phyloP scores from a whole-genome alignment of 1,140 invertebrate species.

The Conus betulinus region DNA sequence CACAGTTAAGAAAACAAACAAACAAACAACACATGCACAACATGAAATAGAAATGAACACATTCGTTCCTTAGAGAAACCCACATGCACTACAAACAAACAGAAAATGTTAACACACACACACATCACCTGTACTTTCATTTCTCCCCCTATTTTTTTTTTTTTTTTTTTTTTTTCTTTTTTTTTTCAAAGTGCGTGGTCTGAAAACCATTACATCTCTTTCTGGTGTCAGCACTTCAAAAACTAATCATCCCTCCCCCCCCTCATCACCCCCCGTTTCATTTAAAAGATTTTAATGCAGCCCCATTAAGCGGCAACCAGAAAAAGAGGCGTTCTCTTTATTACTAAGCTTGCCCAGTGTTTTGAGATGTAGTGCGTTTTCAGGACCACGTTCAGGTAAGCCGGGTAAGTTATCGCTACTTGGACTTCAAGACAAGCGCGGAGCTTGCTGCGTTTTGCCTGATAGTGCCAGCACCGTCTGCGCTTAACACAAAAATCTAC shows the following conservation, averaged over 20 bases:
- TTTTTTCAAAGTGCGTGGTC: conserved; percentile 21
- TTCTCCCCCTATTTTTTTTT: background rate
- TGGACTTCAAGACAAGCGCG: background rate
- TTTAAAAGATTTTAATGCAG: background rate
- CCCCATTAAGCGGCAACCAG: too few species aligned
- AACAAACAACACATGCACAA: too few species aligned
- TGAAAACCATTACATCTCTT: conserved; percentile 24
- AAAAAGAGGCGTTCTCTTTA: too few species aligned
- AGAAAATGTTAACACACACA: background rate
- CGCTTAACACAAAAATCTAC: conserved; percentile 7
- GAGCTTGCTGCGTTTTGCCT: background rate
- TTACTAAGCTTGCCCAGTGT: background rate
- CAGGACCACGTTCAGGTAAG: conserved; percentile 36
- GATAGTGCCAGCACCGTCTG: conserved; percentile 12
- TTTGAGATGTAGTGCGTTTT: conserved; percentile 32
- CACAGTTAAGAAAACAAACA: too few species aligned
- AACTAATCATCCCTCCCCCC: background rate
- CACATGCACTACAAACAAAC: background rate
- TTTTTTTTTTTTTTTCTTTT: conserved; percentile 2
- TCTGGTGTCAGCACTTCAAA: background rate
- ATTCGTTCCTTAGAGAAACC: too few species aligned
- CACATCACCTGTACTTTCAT: background rate
- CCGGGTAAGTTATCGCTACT: conserved; percentile 35
- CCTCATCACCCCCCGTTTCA: background rate
- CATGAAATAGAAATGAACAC: too few species aligned